Evolutionary conservation across 2,888 invertebrate species (phyloP), one percentile per base, ranked within the genome.

Genomic region (Drepanosiphum platanoidis): DNA sequence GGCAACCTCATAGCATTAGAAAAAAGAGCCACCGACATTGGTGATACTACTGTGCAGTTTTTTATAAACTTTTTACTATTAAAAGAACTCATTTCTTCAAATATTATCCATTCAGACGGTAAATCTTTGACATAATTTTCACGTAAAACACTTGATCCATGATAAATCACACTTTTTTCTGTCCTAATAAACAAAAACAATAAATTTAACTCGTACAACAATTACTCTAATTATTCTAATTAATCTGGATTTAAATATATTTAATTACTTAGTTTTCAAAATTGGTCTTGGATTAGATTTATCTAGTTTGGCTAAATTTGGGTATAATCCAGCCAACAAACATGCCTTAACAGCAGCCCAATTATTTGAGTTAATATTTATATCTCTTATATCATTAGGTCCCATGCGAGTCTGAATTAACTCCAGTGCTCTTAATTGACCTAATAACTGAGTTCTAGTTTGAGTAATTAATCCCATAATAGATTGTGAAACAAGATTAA

Each of bases 291-390:
- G 89, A 39, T 92, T 91, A 34, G 92, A 92, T 22, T 94, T 90
- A 89, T 95, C 94, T 1, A 95, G 93, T 32, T 94, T 92, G 30
- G 95, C 95, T 70, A 98, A 90, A 88, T 96, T 95, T 0, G 99
- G 98, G 90, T 98, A 98, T 86, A 96, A 91, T 0, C 98, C 98
- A 5, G 95, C 95, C 39, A 94, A 93, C 52, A 98, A 91, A 2
- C 96, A 96, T 0, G 96, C 95, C 89, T 98, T 98, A 0, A 99
- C 94, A 83, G 98, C 93, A 18, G 96, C 94, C 96, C 96, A 97
- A 89, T 94, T 94, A 88, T 95, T 94, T 0, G 95, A 94, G 90
- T 97, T 94, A 1, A 92, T 90, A 90, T 98, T 98, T 61, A 96
- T 92, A 88, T 95, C 95, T 87, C 94, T 91, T 86, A 96, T 94